A percentile compares a stretch with the other conserved stretches of the same genome.
These are phyloP conservation scores for Chrysochloris asiatica DNA, from an alignment of 2,113 vertebrate genomes.

Conservation along the genomic window DNA sequence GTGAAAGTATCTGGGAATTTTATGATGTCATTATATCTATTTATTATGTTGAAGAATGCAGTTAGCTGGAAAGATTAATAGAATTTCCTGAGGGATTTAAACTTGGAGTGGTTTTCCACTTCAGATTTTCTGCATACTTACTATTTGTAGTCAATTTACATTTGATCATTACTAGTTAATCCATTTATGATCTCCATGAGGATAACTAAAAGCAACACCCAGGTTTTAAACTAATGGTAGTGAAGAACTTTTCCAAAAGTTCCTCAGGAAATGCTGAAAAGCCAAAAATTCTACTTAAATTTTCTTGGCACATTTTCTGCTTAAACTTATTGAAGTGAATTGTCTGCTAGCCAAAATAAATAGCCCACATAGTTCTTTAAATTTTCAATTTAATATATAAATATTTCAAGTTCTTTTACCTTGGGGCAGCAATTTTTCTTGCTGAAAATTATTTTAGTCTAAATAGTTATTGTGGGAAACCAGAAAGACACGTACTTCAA, in stretches of 20 bases:
- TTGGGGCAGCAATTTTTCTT: neutral
- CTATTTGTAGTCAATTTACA: neutral
- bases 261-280: slow-evolving; percentile 13
- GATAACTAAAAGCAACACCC: neutral
- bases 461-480: neutral
- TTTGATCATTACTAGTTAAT: neutral
- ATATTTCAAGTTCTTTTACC: slow-evolving; percentile 36
- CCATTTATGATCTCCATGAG: neutral
- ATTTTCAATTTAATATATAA: slow-evolving; percentile 24
- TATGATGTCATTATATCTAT: slow-evolving; percentile 24
- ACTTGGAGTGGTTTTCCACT: neutral
- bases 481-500: neutral
- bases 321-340: neutral
- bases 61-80: neutral
- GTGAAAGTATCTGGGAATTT: slow-evolving; percentile 3
- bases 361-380: neutral
- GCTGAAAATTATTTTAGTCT: slow-evolving; percentile 35
- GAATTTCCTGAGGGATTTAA: neutral
- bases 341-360: neutral
- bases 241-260: slow-evolving; percentile 18
- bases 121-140: slow-evolving; percentile 8
- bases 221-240: slow-evolving; percentile 20
- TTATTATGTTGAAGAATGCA: slow-evolving; percentile 1
- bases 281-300: slow-evolving; percentile 56
- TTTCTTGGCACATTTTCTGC: slow-evolving; percentile 29